Evolutionary conservation across 2,888 invertebrate species (phyloP).

Genomic region (Cheilosia variabilis): DNA sequence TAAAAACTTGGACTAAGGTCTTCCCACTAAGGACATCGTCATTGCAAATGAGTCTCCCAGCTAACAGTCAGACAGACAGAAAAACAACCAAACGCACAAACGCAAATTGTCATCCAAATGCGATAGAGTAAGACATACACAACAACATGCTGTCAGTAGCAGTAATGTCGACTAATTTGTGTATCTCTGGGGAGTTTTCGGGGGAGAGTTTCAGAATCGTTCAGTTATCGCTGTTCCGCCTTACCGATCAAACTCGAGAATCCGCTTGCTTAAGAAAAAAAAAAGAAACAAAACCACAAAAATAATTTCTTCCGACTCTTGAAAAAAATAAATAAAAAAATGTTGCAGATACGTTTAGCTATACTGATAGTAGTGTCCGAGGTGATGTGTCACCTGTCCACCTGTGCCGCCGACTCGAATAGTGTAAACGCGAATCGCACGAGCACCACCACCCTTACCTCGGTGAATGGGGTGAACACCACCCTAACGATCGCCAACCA

Average conservation of each 20-base stretch:
- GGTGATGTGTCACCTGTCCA: constrained; percentile 23
- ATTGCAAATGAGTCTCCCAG: constrained; percentile 72
- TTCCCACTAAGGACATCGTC: constrained; percentile 75
- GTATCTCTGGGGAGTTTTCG: constrained; percentile 63
- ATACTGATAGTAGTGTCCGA: constrained; percentile 27
- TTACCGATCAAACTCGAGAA: constrained; percentile 69
- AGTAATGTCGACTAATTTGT: constrained; percentile 55
- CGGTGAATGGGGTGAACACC: constrained; percentile 45
- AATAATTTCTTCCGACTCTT: not conserved
- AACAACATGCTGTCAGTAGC: constrained; percentile 23
- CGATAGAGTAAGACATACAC: constrained; percentile 53
- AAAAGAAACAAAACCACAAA: too few species aligned
- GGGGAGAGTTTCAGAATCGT: constrained; percentile 67
- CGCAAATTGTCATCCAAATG: constrained; percentile 40
- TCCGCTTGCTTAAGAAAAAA: constrained; percentile 22
- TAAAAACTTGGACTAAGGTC: constrained; percentile 65
- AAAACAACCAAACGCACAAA: constrained; percentile 36
- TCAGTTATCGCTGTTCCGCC: constrained; percentile 74
- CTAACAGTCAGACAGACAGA: constrained; percentile 59
- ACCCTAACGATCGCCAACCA: constrained; percentile 76
- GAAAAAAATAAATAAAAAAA: constrained; percentile 33
- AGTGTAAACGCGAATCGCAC: constrained; percentile 72
- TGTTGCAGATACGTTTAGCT: constrained; percentile 38
- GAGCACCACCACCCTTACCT: constrained; percentile 77
- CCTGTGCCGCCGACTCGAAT: constrained; percentile 51